Evolutionary conservation across 2,888 invertebrate species (phyloP).

Genomic region (Cheilosia grossa): DNA sequence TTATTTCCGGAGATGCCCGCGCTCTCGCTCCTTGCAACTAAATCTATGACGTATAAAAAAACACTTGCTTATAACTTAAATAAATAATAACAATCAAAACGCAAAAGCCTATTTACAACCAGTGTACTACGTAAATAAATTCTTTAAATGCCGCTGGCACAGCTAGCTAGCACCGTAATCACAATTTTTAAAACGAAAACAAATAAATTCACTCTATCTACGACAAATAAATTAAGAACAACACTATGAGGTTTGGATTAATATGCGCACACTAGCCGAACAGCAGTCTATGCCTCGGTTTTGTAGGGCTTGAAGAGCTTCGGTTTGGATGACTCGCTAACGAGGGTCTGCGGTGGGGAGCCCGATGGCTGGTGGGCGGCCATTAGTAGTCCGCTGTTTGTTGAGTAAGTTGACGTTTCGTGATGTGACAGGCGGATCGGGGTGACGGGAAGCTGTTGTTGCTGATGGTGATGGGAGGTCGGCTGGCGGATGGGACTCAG

Average conservation of each 20-base stretch:
- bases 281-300: slow-evolving; percentile 80
- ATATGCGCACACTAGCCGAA: background rate
- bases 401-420: slow-evolving; percentile 66
- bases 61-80: slow-evolving; percentile 48
- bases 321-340: slow-evolving; percentile 83
- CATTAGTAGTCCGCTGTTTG: slow-evolving; percentile 77
- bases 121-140: slow-evolving; percentile 21
- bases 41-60: slow-evolving; percentile 23
- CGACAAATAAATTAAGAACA: slow-evolving; percentile 40
- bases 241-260: slow-evolving; percentile 21
- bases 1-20: slow-evolving; percentile 17
- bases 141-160: slow-evolving; percentile 28
- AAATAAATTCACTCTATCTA: slow-evolving; percentile 21
- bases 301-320: slow-evolving; percentile 92
- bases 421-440: slow-evolving; percentile 55
- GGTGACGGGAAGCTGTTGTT: slow-evolving; percentile 78
- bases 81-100: slow-evolving; percentile 60
- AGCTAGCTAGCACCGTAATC: slow-evolving; percentile 63
- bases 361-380: slow-evolving; percentile 77
- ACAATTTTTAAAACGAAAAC: slow-evolving; percentile 39
- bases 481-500: slow-evolving; percentile 78
- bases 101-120: slow-evolving; percentile 64
- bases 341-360: slow-evolving; percentile 74
- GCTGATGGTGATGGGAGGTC: slow-evolving; percentile 55
- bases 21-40: slow-evolving; percentile 19